These are phyloP conservation scores for Morone chrysops DNA, from an alignment of 2,113 vertebrate genomes.

Conservation along the genomic window DNA sequence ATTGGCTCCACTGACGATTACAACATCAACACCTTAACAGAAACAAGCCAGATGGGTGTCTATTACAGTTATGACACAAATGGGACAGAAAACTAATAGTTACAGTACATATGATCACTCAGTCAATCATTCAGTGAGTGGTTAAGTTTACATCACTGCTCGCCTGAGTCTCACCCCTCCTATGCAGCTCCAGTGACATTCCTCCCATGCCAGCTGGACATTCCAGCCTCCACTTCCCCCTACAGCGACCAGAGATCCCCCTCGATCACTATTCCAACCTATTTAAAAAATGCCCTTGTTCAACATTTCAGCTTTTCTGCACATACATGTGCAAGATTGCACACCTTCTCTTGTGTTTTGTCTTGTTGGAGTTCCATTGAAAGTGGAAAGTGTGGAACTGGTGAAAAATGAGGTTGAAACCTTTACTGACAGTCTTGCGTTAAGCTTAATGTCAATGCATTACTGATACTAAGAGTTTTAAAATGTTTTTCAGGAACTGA, in stretches of 20 bases:
- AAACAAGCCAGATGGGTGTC: background rate
- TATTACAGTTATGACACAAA: constrained; percentile 17
- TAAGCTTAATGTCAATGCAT: background rate
- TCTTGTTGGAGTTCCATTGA: no score
- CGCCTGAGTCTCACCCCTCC: constrained; percentile 29
- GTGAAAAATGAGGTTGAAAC: background rate
- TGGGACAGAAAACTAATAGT: constrained; percentile 14
- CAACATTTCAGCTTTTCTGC: background rate
- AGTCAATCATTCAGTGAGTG: constrained; percentile 32
- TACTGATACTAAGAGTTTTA: background rate
- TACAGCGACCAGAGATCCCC: constrained; percentile 43
- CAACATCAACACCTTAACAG: constrained; percentile 5
- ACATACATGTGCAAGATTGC: background rate
- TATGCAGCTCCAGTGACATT: constrained; percentile 58
- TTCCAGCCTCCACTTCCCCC: constrained; percentile 61
- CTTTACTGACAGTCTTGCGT: background rate
- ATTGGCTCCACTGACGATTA: background rate
- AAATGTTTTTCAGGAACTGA: constrained; percentile 4
- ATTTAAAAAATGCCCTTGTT: constrained; percentile 7
- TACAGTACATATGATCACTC: background rate
- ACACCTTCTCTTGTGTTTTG: background rate
- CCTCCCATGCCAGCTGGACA: constrained; percentile 69
- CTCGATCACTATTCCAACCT: constrained; percentile 20
- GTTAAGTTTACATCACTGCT: constrained; percentile 47
- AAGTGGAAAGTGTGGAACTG: background rate